phyloP scores from a whole-genome alignment of 2,888 invertebrate genomes.

The Belgica antarctica region DNA sequence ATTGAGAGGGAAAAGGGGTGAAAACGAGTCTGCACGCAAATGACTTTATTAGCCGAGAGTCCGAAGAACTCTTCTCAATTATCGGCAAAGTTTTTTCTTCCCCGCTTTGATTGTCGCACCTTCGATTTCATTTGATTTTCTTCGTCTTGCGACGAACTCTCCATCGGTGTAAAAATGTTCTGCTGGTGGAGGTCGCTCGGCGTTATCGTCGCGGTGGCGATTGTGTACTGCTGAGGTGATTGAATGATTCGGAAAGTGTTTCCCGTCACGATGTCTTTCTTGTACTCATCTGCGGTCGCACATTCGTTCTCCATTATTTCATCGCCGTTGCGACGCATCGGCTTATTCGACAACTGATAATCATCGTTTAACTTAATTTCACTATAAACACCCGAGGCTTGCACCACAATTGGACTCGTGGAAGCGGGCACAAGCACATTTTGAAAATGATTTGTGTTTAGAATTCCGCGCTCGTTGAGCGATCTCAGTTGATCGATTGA shows the following conservation, averaged over 20 bases:
- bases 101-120: not conserved
- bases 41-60: not conserved
- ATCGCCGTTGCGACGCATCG: not conserved
- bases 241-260: constrained; percentile 25
- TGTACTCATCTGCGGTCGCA: constrained; percentile 9
- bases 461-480: constrained; percentile 59
- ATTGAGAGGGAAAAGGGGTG: not conserved
- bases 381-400: constrained; percentile 26
- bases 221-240: constrained; percentile 16
- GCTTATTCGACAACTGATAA: not conserved
- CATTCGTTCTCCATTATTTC: constrained; percentile 14
- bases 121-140: constrained; percentile 37
- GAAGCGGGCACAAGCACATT: constrained; percentile 30
- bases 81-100: not conserved
- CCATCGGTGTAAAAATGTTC: not conserved
- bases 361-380: constrained; percentile 29
- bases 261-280: constrained; percentile 35
- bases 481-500: constrained; percentile 66
- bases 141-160: not conserved
- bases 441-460: constrained; percentile 40
- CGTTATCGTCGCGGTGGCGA: constrained; percentile 13
- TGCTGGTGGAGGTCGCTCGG: not conserved
- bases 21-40: not conserved
- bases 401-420: constrained; percentile 21
- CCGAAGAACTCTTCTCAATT: not conserved